These are phyloP conservation scores for Scopus umbretta DNA, from an alignment of 2,113 vertebrate genomes.

Conservation along the genomic window DNA sequence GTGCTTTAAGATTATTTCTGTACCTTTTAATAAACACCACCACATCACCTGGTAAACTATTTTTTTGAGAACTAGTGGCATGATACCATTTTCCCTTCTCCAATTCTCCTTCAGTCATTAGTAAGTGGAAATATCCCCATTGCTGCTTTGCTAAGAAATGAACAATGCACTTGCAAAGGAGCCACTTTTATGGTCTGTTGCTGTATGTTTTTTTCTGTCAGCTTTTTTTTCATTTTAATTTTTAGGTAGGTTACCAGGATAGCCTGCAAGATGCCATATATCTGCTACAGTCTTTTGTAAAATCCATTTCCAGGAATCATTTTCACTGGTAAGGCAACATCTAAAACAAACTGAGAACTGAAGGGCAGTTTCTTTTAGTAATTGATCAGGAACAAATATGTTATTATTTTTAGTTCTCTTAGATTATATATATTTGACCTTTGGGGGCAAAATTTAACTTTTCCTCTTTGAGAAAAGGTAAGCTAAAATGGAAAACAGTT, in stretches of 20 bases:
- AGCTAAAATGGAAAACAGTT: neutral
- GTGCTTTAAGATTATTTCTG: neutral
- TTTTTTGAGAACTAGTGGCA: neutral
- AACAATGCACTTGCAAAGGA: neutral
- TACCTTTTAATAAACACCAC: neutral
- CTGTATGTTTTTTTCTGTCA: neutral
- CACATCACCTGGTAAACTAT: neutral
- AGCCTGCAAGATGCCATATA: neutral
- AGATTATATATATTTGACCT: neutral
- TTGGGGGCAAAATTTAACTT: neutral
- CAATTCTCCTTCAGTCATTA: neutral
- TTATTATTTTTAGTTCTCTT: neutral
- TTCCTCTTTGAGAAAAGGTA: neutral
- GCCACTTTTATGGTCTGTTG: neutral
- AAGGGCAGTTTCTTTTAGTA: neutral
- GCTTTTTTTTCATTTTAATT: neutral
- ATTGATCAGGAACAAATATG: rapidly evolving
- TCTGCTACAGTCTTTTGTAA: neutral
- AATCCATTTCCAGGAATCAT: neutral
- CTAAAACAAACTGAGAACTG: neutral
- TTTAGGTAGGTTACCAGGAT: neutral
- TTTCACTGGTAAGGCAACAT: neutral
- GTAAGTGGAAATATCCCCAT: neutral
- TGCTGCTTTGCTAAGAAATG: neutral
- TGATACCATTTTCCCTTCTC: neutral